Evolutionary conservation across 2,113 vertebrate species (phyloP), one percentile per base, ranked within the genome.

Genomic region (Balaeniceps rex): DNA sequence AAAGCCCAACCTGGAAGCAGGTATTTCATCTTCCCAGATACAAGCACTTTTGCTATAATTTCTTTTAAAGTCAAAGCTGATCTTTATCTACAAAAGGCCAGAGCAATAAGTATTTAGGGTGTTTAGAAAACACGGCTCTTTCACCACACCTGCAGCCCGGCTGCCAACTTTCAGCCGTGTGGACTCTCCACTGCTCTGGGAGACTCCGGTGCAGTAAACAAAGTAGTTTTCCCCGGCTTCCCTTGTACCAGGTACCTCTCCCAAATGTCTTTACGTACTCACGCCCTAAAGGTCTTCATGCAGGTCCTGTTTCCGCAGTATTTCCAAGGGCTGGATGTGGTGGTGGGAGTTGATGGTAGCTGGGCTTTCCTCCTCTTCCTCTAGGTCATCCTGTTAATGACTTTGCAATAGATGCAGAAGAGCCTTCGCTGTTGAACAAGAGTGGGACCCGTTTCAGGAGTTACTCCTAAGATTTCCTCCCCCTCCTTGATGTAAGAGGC

Each of bases 51-150:
- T 93, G 91, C 79, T 82, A 8, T 84, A 91, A 97, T 89, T 92
- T 96, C 91, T 91, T 94, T 94, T 91, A 71, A 84, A 94, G 85
- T 76, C 93, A 91, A 63, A 77, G 77, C 80, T 89, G 95, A 97
- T 97, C 83, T 44, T 96, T 94, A 96, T 97, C 96, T 97, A 95
- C 95, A 97, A 96, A 97, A 95, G 94, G 61, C 70, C 71, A 0
- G 83, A 91, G 88, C 90, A 96, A 40, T 87, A 91, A 89, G 66
- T 81, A 87, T 63, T 87, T 75, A 65, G 51, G 6, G 23, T 87
- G 90, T 97, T 96, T 96, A 97, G 94, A 94, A 96, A 96, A 96
- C 88, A 94, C 6, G 0, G 28, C 60, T 88, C 95, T 90, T 65
- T 66, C 93, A 83, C 95, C 94, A 96, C 93, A 97, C 96, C 97